These are phyloP conservation scores for Merops nubicus DNA, from an alignment of 2,113 vertebrate species.

Conservation along the genomic window DNA sequence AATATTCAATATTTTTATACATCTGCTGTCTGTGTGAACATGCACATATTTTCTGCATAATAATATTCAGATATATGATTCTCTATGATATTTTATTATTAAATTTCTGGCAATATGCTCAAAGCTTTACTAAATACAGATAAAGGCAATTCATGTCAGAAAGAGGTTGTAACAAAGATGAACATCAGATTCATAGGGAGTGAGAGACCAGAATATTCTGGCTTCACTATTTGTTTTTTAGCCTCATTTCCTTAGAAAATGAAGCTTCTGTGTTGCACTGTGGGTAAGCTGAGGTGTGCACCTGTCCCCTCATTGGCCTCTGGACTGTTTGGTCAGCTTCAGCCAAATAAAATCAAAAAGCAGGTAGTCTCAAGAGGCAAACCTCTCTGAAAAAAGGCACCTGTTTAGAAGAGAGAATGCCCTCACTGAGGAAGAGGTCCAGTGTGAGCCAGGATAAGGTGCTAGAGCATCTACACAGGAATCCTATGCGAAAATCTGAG, in stretches of 20 bases:
- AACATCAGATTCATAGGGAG: not conserved
- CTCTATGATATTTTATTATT: slow-evolving; percentile 49
- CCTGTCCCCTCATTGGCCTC: not conserved
- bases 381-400: not conserved
- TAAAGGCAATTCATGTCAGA: slow-evolving; percentile 58
- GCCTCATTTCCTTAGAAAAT: slow-evolving; percentile 14
- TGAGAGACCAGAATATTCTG: slow-evolving; percentile 9
- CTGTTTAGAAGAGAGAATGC: not conserved
- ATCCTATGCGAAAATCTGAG: not conserved
- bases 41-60: slow-evolving; percentile 60
- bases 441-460: not conserved
- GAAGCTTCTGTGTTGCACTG: not conserved
- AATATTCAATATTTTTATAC: slow-evolving; percentile 55
- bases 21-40: slow-evolving; percentile 57
- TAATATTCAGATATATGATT: slow-evolving; percentile 54
- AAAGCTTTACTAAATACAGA: slow-evolving; percentile 58
- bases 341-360: not conserved
- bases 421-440: not conserved
- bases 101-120: slow-evolving; percentile 55
- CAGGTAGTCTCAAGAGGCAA: not conserved
- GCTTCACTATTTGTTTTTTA: slow-evolving; percentile 5
- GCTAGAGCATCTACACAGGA: not conserved
- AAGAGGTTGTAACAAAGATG: slow-evolving; percentile 28
- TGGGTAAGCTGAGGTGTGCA: not conserved
- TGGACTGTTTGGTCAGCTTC: not conserved